These are phyloP conservation scores for Bothrops jararaca DNA, from an alignment of 2,113 vertebrate genomes.

Conservation along the genomic window DNA sequence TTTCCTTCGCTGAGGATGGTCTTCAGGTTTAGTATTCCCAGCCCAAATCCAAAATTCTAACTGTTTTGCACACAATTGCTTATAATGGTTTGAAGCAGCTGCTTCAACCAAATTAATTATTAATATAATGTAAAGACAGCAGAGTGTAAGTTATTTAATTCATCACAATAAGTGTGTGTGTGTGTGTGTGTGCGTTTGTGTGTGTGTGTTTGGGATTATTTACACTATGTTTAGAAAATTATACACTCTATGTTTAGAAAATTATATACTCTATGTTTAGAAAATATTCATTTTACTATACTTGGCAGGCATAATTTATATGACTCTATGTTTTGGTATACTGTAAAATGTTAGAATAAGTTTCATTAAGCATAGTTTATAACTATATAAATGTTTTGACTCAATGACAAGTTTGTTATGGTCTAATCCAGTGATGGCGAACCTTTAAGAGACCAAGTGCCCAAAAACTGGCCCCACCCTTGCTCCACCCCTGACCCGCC, in stretches of 20 bases:
- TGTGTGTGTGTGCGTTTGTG: background rate
- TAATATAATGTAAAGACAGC: background rate
- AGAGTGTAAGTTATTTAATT: background rate
- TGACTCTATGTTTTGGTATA: background rate
- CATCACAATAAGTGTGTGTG: background rate
- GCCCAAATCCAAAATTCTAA: background rate
- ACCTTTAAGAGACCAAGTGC: too few relatives aligned
- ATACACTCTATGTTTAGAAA: background rate
- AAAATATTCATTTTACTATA: background rate
- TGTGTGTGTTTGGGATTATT: background rate
- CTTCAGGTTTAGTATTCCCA: background rate
- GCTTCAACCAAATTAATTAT: background rate
- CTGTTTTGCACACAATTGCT: background rate
- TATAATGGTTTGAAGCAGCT: background rate
- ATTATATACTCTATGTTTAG: background rate
- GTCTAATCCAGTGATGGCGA: too few relatives aligned
- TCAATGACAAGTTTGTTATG: background rate
- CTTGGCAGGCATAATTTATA: background rate
- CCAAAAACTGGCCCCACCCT: too few relatives aligned
- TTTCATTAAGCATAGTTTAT: background rate
- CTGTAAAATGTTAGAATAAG: background rate
- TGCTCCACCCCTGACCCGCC: too few relatives aligned
- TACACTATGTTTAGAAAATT: too few relatives aligned
- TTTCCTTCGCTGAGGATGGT: background rate
- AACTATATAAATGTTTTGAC: background rate